Conservation (phyloP, 2,797 vertebrate genomes). For the Macropodus opercularis region DNA sequence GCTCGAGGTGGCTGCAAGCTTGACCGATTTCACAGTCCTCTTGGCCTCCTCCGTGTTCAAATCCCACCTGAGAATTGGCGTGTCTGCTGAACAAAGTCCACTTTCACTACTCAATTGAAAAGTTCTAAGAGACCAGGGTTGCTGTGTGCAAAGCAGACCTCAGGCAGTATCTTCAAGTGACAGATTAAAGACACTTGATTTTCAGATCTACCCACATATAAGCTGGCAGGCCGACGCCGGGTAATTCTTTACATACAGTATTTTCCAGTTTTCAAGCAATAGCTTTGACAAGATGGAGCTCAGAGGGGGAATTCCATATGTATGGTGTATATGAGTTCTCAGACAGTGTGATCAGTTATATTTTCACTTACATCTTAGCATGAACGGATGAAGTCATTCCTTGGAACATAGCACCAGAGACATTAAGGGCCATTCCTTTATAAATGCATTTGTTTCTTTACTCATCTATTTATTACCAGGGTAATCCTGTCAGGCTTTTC, state of each 20-base stretch:
- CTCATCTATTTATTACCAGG: constrained; percentile 1
- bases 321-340: constrained; percentile 3
- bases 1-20: constrained; percentile 44
- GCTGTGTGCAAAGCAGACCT: constrained; percentile 43
- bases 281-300: constrained; percentile 25
- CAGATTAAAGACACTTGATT: constrained; percentile 35
- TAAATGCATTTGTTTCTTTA: neutral
- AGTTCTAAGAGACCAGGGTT: constrained; percentile 34
- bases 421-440: neutral
- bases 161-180: constrained; percentile 46
- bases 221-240: constrained; percentile 38
- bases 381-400: neutral
- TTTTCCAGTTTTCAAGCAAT: constrained; percentile 38
- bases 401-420: neutral
- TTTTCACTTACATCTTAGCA: constrained; percentile 1
- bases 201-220: constrained; percentile 44
- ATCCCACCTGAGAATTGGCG: constrained; percentile 41
- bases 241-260: constrained; percentile 38
- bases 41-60: constrained; percentile 30
- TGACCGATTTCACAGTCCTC: constrained; percentile 43
- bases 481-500: constrained; percentile 23
- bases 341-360: constrained; percentile 5
- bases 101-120: constrained; percentile 51
- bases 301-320: constrained; percentile 25
- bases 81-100: constrained; percentile 55